Percentiles rank a stretch among this genome's conserved stretches.
These are phyloP conservation scores for Xanthia togata DNA, from an alignment of 2,888 invertebrate genomes.

Conservation along the genomic window DNA sequence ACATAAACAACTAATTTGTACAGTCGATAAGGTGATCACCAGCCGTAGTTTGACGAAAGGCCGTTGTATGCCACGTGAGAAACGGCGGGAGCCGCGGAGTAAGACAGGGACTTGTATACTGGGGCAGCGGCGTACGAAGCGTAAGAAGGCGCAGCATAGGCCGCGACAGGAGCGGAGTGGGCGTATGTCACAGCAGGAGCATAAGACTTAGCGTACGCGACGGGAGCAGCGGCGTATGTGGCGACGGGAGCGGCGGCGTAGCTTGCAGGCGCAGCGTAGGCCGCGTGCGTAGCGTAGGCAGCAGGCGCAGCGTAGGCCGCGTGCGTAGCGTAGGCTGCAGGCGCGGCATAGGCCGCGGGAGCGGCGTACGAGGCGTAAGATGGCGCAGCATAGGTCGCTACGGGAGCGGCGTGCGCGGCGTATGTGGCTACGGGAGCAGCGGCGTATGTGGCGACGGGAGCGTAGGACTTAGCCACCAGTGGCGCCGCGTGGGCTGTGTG, in stretches of 20 bases:
- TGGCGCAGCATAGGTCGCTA: constrained; percentile 64
- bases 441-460: constrained; percentile 74
- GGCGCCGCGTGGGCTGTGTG: constrained; percentile 69
- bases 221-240: constrained; percentile 85
- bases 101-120: constrained; percentile 83
- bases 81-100: constrained; percentile 90
- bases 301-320: constrained; percentile 80
- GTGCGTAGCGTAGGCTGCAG: constrained; percentile 78
- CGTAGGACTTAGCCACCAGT: constrained; percentile 80
- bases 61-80: constrained; percentile 92
- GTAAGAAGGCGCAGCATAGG: constrained; percentile 61
- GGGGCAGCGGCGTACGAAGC: constrained; percentile 71
- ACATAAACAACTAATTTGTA: constrained; percentile 81
- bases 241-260: constrained; percentile 82
- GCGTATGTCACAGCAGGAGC: constrained; percentile 68
- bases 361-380: constrained; percentile 76
- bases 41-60: constrained; percentile 90
- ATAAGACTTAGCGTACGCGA: constrained; percentile 82
- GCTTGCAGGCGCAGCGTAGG: constrained; percentile 74
- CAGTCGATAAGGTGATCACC: constrained; percentile 87
- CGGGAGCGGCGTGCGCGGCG: constrained; percentile 72
- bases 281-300: constrained; percentile 84
- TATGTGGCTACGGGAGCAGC: constrained; percentile 70
- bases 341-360: constrained; percentile 71
- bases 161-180: constrained; percentile 62